A percentile compares a stretch with the other conserved stretches of the same genome.
phyloP scores from a whole-genome alignment of 2,797 vertebrate species.

The Halcyon chelicuti region DNA sequence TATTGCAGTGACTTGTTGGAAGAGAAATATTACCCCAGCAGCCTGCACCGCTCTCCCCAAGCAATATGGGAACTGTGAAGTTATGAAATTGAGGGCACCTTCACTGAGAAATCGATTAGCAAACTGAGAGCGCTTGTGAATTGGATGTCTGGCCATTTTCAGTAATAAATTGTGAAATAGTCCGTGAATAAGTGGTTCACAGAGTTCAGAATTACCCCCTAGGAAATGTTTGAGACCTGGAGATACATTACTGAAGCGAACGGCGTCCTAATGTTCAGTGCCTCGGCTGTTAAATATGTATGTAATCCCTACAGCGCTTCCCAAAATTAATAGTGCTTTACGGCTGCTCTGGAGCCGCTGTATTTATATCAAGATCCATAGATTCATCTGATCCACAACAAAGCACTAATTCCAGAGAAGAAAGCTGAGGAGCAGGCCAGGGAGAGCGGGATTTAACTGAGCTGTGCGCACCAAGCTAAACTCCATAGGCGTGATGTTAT shows the following conservation, averaged over 20 bases:
- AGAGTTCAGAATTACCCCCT: conserved; percentile 85
- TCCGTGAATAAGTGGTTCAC: conserved; percentile 84
- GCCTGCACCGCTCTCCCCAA: conserved; percentile 71
- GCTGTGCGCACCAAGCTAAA: neutral
- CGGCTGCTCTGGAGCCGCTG: conserved; percentile 72
- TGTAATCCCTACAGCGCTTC: conserved; percentile 78
- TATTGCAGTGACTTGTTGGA: conserved; percentile 78
- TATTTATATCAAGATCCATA: conserved; percentile 70
- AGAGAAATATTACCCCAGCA: conserved; percentile 82
- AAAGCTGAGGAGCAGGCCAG: neutral
- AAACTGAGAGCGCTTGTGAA: conserved; percentile 86
- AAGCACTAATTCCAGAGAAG: conserved; percentile 75
- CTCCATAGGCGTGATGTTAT: rapidly evolving
- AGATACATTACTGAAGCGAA: conserved; percentile 80
- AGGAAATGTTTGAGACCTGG: conserved; percentile 80
- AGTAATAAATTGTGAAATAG: conserved; percentile 88
- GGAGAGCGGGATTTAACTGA: neutral
- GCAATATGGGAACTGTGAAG: conserved; percentile 78
- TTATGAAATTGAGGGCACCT: conserved; percentile 88
- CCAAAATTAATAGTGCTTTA: conserved; percentile 79
- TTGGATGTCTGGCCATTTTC: conserved; percentile 87
- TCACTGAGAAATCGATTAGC: conserved; percentile 90
- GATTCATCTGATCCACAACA: conserved; percentile 76
- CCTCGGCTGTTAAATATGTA: conserved; percentile 81
- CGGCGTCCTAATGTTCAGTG: conserved; percentile 74